Evolutionary conservation across 2,888 invertebrate genomes (phyloP), one percentile per base, ranked within the genome.

Genomic region (Achlya flavicornis): DNA sequence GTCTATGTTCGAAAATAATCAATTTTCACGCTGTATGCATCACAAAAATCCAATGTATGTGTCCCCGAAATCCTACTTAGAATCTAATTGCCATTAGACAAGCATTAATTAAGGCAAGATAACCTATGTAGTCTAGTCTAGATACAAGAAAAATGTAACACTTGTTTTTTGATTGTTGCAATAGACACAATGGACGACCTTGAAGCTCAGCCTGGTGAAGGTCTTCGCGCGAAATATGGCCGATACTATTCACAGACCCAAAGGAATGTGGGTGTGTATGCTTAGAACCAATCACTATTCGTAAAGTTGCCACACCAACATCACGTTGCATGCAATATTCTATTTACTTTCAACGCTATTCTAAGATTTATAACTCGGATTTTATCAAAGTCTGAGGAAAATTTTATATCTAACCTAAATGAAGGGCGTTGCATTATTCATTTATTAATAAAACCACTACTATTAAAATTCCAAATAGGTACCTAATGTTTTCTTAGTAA

Each of bases 181-280:
- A 68, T 69, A 72, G 72, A 74, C 67, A 61, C 66, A 61, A 67
- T 66, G 57, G 33, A 60, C 62, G 70, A 66, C 78, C 78, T 78
- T 78, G 78, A 67, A 70, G 68, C 72, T 71, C 67, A 68, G 64
- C 69, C 69, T 67, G 70, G 77, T 75, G 74, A 78, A 78, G 73
- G 78, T 70, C 69, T 69, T 46, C 58, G 57, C 66, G 65, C 72
- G 71, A 76, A 73, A 73, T 65, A 70, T 70, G 69, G 68, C 69
- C 71, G 66, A 53, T 43, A 19, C 6, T 53, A 38, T 12, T 33
- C 61, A 63, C 61, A 58, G 63, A 62, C 57, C 63, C 41, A 12
- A 38, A 59, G 58, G 60, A 60, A 60, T n/a, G 67, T 64, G 61
- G 67, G 67, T 67, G 67, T 67, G 67, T 67, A 58, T 11, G 11